Conservation (phyloP, 2,888 invertebrate genomes). For the Acrocyrtus sp. region DNA sequence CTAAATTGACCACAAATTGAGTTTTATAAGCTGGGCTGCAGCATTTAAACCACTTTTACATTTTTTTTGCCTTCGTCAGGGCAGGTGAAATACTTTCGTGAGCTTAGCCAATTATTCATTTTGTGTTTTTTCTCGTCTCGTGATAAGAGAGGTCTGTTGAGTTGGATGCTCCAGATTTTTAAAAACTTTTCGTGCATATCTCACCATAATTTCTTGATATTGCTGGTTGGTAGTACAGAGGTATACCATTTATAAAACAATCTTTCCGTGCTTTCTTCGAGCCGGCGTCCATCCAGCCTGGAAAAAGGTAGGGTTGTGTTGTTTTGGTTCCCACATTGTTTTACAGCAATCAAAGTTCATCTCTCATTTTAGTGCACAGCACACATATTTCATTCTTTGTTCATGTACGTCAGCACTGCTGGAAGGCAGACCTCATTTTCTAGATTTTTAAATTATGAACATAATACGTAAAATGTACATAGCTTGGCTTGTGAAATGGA, state of each 20-base stretch:
- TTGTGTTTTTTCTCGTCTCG: slow-evolving; percentile 1
- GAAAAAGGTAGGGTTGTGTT: slow-evolving; percentile 2
- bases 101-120: slow-evolving; percentile 27
- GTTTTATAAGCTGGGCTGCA: too few relatives aligned
- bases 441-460: too few relatives aligned
- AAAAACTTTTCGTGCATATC: slow-evolving; percentile 20
- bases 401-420: too few relatives aligned
- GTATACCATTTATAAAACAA: neutral
- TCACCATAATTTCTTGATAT: slow-evolving; percentile 14
- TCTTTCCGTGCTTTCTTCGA: neutral
- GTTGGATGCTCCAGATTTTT: too few relatives aligned
- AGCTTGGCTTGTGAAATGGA: too few relatives aligned
- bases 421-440: too few relatives aligned
- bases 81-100: too few relatives aligned
- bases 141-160: too few relatives aligned
- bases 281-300: neutral
- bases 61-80: too few relatives aligned
- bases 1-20: too few relatives aligned
- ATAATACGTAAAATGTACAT: too few relatives aligned
- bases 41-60: too few relatives aligned
- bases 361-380: slow-evolving; percentile 4
- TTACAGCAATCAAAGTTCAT: slow-evolving; percentile 11
- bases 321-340: slow-evolving; percentile 40
- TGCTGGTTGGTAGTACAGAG: neutral
- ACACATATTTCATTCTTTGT: slow-evolving; percentile 30